Percentiles rank a stretch among this genome's conserved stretches.
phyloP scores from a whole-genome alignment of 2,797 vertebrate genomes.

The Crax fasciolata region DNA sequence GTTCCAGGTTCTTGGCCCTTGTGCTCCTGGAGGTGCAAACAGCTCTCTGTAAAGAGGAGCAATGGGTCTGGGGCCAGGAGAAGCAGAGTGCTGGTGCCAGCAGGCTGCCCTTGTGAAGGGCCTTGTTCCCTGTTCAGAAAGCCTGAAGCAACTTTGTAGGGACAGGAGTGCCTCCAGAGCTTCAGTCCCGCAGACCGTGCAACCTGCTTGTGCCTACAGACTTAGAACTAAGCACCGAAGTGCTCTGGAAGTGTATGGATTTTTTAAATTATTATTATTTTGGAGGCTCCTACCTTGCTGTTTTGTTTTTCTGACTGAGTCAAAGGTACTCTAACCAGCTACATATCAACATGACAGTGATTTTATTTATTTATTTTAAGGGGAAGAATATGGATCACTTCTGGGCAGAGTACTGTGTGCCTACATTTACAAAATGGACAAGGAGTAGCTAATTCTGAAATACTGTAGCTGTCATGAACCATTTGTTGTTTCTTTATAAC shows the following conservation, averaged over 20 bases:
- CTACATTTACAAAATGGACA: not conserved
- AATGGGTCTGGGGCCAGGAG: not conserved
- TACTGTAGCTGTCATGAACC: not conserved
- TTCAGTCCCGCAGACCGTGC: accelerated
- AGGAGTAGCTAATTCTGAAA: slow-evolving; percentile 15
- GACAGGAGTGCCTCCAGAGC: not conserved
- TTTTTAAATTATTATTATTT: not conserved
- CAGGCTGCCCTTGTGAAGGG: accelerated
- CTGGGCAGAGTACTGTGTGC: not conserved
- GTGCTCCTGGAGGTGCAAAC: accelerated
- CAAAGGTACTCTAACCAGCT: not conserved
- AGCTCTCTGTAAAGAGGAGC: not conserved
- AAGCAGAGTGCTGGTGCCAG: not conserved
- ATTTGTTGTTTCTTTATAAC: not conserved
- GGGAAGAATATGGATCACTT: not conserved
- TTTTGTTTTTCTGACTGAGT: not conserved
- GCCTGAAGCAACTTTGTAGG: not conserved
- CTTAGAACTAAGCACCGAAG: not conserved
- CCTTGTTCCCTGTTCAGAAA: accelerated
- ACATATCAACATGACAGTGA: not conserved
- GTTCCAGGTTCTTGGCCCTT: not conserved
- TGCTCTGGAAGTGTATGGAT: accelerated
- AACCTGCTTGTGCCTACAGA: not conserved
- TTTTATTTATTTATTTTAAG: not conserved
- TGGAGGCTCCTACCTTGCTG: not conserved